These are phyloP conservation scores for Pseudomyrmex gracilis DNA, from an alignment of 1,140 invertebrate genomes.

Conservation along the genomic window DNA sequence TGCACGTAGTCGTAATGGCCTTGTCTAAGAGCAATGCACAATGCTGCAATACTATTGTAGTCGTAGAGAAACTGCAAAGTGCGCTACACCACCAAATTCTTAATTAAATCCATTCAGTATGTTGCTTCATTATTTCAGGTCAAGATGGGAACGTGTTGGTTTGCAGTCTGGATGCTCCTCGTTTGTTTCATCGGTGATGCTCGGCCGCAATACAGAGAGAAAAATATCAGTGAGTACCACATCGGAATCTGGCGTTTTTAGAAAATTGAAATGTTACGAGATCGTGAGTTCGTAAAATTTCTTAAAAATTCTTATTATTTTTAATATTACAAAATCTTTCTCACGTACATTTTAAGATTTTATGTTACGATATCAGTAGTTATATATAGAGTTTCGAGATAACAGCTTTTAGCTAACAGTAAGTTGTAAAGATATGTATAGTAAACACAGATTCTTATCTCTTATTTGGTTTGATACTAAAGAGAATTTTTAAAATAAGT, in stretches of 20 bases:
- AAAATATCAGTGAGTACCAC: slow-evolving; percentile 77
- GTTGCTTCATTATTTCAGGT: slow-evolving; percentile 57
- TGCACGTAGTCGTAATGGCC: neutral
- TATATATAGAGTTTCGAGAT: too few relatives aligned
- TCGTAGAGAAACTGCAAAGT: slow-evolving; percentile 32
- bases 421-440: too few relatives aligned
- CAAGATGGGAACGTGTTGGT: slow-evolving; percentile 68
- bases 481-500: neutral
- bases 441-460: too few relatives aligned
- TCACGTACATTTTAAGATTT: neutral
- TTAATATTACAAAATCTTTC: slow-evolving; percentile 4
- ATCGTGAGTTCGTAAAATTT: neutral
- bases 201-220: slow-evolving; percentile 73
- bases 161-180: slow-evolving; percentile 66
- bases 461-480: too few relatives aligned
- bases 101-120: slow-evolving; percentile 40
- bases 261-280: neutral
- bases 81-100: slow-evolving; percentile 12
- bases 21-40: neutral
- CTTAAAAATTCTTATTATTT: neutral
- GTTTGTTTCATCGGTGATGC: slow-evolving; percentile 65
- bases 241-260: neutral
- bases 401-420: too few relatives aligned
- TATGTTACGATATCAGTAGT: too few relatives aligned
- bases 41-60: neutral